Evolutionary conservation across 2,797 vertebrate genomes (phyloP).

Genomic region (Vespertilio murinus): DNA sequence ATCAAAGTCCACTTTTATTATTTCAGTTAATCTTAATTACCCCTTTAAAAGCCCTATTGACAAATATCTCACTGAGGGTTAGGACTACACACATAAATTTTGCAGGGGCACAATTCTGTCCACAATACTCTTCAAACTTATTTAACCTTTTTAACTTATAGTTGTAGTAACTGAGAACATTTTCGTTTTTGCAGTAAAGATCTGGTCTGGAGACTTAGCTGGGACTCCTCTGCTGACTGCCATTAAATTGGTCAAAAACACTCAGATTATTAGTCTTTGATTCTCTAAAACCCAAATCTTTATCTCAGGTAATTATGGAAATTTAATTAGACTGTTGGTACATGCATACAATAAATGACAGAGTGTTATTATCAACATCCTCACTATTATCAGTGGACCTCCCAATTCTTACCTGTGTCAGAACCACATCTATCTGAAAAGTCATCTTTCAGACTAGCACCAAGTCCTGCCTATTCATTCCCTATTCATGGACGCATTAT

Average conservation of each 20-base stretch:
- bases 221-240: not conserved
- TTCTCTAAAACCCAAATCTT: not conserved
- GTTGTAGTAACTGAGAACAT: not conserved
- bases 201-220: not conserved
- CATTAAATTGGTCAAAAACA: not conserved
- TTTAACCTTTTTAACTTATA: not conserved
- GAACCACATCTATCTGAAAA: not conserved
- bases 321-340: not conserved
- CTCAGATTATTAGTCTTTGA: not conserved
- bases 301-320: not conserved
- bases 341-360: not conserved
- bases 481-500: accelerated
- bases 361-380: not conserved
- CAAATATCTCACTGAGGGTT: not conserved
- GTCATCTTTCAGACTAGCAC: not conserved
- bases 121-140: not conserved
- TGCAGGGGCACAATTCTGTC: not conserved
- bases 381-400: not conserved
- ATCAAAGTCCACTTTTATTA: not conserved
- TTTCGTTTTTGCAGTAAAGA: not conserved
- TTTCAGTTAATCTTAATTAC: not conserved
- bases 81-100: not conserved
- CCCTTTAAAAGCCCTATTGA: not conserved
- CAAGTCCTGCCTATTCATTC: not conserved
- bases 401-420: not conserved